Conservation (phyloP, 2,888 invertebrate genomes). For the Stenodema calcarata region DNA sequence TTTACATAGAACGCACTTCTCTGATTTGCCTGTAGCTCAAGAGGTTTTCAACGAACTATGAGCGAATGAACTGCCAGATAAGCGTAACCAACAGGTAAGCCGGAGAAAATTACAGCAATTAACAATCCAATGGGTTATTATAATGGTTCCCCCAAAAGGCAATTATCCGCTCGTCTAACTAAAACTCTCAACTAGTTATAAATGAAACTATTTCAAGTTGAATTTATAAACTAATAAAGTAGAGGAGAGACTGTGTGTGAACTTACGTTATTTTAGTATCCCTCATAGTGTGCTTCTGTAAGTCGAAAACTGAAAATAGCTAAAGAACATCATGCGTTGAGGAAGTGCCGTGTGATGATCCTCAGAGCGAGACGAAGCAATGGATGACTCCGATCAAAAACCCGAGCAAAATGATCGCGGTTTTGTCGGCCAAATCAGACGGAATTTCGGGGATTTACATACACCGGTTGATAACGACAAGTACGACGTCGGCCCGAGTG, state of each 20-base stretch:
- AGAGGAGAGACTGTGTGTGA: background rate
- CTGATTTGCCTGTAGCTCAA: no score
- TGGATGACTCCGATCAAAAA: background rate
- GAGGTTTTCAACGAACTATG: no score
- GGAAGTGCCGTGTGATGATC: background rate
- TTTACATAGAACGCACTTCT: no score
- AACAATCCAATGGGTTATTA: conserved; percentile 12
- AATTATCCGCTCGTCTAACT: conserved; percentile 8
- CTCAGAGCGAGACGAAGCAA: background rate
- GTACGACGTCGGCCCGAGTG: background rate
- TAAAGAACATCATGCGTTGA: conserved; percentile 36
- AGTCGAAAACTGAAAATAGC: background rate
- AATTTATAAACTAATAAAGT: background rate
- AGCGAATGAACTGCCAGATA: background rate
- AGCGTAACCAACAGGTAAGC: conserved; percentile 44
- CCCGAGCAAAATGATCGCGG: background rate
- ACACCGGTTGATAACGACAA: background rate
- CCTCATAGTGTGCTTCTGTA: conserved; percentile 45
- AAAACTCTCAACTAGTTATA: background rate
- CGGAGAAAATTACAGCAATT: conserved; percentile 46
- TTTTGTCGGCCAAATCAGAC: background rate
- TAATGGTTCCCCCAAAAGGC: conserved; percentile 40
- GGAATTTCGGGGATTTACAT: background rate
- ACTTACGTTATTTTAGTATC: conserved; percentile 55
- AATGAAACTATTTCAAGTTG: background rate